Evolutionary conservation across 2,797 vertebrate genomes (phyloP).

Genomic region (Hapalemur alaotrensis): DNA sequence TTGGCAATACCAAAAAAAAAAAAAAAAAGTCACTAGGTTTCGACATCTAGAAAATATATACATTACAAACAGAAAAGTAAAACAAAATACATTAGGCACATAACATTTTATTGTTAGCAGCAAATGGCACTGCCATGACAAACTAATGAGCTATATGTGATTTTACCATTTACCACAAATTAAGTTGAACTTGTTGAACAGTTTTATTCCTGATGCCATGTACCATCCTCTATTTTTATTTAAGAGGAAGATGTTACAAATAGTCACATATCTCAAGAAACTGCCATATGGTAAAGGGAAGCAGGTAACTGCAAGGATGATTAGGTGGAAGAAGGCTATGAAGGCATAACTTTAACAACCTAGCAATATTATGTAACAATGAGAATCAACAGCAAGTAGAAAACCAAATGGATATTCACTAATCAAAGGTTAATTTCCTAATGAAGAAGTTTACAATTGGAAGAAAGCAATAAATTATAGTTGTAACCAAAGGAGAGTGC

Average conservation of each 20-base stretch:
- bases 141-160: background rate
- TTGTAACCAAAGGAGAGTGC: background rate
- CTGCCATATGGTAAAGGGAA: background rate
- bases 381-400: background rate
- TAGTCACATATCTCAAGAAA: background rate
- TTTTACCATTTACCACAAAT: slow-evolving; percentile 17
- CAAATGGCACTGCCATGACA: background rate
- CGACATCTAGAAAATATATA: background rate
- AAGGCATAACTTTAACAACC: background rate
- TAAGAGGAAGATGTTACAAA: background rate
- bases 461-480: slow-evolving; percentile 15
- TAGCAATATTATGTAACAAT: background rate
- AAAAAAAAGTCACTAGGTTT: background rate
- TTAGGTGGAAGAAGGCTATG: background rate
- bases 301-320: background rate
- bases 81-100: background rate
- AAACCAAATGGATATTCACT: background rate
- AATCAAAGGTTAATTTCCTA: slow-evolving; percentile 21
- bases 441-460: background rate
- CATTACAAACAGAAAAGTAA: background rate
- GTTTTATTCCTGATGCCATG: background rate
- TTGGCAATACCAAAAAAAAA: background rate
- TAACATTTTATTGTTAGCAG: background rate
- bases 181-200: background rate
- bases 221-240: slow-evolving; percentile 12